A percentile compares a stretch with the other conserved stretches of the same genome.
Conservation (phyloP, 2,113 vertebrate genomes). For the Arizona elegans region DNA sequence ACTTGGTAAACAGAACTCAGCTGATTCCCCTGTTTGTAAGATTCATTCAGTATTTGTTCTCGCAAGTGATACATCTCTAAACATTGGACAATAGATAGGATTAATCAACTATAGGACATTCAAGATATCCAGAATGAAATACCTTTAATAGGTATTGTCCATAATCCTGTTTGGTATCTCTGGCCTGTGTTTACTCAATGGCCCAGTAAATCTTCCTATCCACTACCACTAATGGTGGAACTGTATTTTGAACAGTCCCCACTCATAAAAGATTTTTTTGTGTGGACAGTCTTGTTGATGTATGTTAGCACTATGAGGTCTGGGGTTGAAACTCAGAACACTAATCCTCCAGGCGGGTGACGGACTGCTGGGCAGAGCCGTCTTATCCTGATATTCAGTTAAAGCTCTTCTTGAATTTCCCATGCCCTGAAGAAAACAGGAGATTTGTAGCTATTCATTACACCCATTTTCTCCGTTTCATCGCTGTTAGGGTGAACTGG, state of each 20-base stretch:
- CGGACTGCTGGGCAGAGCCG: constrained; percentile 89
- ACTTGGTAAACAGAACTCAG: background rate
- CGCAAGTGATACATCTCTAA: background rate
- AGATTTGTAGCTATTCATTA: background rate
- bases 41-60: background rate
- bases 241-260: constrained; percentile 12
- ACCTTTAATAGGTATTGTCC: background rate
- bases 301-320: constrained; percentile 65
- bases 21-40: background rate
- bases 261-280: constrained; percentile 48
- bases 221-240: background rate
- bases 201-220: background rate
- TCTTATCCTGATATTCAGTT: constrained; percentile 61
- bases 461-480: background rate
- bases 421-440: constrained; percentile 21
- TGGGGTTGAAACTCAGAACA: constrained; percentile 73
- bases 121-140: background rate
- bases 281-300: constrained; percentile 55
- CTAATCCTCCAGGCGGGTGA: constrained; percentile 72
- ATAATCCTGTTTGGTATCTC: background rate
- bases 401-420: constrained; percentile 40
- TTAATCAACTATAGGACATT: background rate
- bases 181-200: fast-evolving
- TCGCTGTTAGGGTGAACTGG: background rate
- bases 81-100: background rate